Base-by-base conservation (phyloP, 2,113 vertebrate genomes). In the Chitala chitala region DNA sequence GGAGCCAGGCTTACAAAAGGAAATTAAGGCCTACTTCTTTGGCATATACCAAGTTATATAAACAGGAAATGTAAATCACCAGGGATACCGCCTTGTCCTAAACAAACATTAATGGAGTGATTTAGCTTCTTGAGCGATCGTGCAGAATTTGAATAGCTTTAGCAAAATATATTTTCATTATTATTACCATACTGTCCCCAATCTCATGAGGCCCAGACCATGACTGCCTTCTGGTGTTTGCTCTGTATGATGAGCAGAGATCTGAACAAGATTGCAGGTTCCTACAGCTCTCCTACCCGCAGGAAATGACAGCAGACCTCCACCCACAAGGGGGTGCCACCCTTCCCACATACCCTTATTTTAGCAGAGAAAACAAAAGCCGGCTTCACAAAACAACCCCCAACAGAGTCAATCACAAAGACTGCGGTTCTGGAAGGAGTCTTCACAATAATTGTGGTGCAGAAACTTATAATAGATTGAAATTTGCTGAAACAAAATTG, bases 391-490 rank as follows among this genome's bases (percentile, higher is more conserved):
- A 20, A 13, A 3, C 40, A 63, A 46, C 24, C 38, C 38, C n/a
- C 44, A 22, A 24, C 22, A 46, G 38, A 68, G 38, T 22, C 12
- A 68, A 48, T 68, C 38, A 13, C 22, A 42, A 44, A 13, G 48
- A 42, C 10, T 68, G 64, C 64, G 29, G 64, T 42, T 63, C 38
- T 68, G 38, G 20, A 68, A 8, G n/a, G 22, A 26, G n/a, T 5
- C 22, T 44, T 73, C 26, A n/a, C 33, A 46, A n/a, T 72, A 77
- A 74, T 73, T 66, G 24, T 54, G 58, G 63, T 77, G 63, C 63
- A 65, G 78, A 29, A 72, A 63, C 36, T 79, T 77, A 81, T 66
- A 81, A 58, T 46, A 81, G 80, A 83, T 82, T 80, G 77, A 79
- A 83, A 81, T 77, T 83, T 77, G 79, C 65, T 59, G 66, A 22